Evolutionary conservation across 1,140 invertebrate genomes (phyloP).

Genomic region (fruit fly (Drosophila melanogaster)): DNA sequence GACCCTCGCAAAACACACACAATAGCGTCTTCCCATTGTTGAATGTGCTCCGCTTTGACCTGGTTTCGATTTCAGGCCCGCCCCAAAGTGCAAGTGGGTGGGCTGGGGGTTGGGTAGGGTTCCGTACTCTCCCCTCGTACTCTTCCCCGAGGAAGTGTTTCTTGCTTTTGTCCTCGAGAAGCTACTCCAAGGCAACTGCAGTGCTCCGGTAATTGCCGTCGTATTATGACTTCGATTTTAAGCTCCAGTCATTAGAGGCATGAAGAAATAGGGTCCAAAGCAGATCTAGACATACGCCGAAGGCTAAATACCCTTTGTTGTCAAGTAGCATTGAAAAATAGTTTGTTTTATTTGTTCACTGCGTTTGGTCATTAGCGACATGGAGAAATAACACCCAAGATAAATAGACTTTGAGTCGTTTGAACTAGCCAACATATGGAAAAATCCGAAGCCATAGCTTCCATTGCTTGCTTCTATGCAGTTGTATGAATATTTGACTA

Average conservation of each 20-base stretch:
- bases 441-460: too few species aligned
- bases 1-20: conserved; percentile 5
- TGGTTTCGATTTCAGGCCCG: conserved; percentile 54
- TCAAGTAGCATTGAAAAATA: background rate
- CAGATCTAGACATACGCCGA: conserved; percentile 4
- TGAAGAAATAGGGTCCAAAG: conserved; percentile 16
- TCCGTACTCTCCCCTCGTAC: background rate
- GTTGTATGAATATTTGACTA: too few species aligned
- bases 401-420: background rate
- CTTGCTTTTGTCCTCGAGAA: conserved; percentile 48
- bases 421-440: background rate
- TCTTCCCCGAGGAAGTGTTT: conserved; percentile 38
- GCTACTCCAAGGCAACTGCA: conserved; percentile 38
- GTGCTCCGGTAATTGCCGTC: conserved; percentile 51
- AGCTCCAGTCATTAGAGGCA: conserved; percentile 42
- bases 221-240: conserved; percentile 40
- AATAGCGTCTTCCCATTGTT: conserved; percentile 36
- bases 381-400: background rate
- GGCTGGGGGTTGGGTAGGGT: background rate
- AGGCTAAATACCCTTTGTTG: conserved; percentile 24
- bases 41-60: conserved; percentile 62
- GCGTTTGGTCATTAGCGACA: background rate
- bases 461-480: too few species aligned
- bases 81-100: conserved; percentile 10
- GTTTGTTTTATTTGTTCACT: background rate